Conservation (phyloP, 2,113 vertebrate species). For the Eurystomus gularis region DNA sequence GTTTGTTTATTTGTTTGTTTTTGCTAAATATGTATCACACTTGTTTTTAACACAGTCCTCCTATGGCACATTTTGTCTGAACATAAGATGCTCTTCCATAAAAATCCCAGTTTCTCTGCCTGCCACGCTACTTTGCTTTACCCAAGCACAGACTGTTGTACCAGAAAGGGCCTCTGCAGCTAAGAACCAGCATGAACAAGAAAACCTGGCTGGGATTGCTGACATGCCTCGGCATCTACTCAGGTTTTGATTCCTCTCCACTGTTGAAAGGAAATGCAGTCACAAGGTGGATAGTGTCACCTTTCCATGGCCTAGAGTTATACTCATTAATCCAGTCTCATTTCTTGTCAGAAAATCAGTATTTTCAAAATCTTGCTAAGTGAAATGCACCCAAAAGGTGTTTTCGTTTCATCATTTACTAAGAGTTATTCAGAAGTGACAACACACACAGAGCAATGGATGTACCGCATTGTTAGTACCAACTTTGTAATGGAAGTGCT, state of each 20-base stretch:
- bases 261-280: background rate
- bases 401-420: background rate
- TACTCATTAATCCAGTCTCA: rapidly evolving
- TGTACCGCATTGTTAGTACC: background rate
- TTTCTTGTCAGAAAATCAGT: background rate
- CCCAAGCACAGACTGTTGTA: background rate
- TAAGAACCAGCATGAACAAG: background rate
- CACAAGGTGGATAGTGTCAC: background rate
- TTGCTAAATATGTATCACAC: background rate
- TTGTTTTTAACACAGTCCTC: background rate
- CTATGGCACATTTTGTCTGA: background rate
- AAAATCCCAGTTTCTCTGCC: background rate
- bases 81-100: background rate
- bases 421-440: background rate
- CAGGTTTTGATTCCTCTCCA: rapidly evolving
- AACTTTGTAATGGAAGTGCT: background rate
- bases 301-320: background rate
- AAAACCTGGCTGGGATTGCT: background rate
- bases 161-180: background rate
- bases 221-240: background rate
- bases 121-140: background rate
- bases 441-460: rapidly evolving
- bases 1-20: background rate
- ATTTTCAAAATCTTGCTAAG: background rate
- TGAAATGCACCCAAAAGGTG: background rate